Evolutionary conservation across 2,113 vertebrate species (phyloP).

Genomic region (Clarias magur): DNA sequence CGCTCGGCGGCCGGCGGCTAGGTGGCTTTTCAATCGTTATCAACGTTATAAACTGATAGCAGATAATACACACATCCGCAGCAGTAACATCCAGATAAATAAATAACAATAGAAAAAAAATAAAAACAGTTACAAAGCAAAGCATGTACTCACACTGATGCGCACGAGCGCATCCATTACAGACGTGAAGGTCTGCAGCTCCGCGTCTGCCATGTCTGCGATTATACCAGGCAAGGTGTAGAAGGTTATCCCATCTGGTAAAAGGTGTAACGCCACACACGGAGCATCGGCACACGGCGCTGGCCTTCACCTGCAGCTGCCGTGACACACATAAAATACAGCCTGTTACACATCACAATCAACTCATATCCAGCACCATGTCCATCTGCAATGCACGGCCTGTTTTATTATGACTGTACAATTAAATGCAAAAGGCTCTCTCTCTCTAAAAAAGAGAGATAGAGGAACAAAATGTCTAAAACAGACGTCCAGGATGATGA

Average conservation of each 20-base stretch:
- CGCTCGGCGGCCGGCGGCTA: background rate
- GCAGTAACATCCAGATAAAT: background rate
- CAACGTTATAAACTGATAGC: background rate
- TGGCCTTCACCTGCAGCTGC: conserved; percentile 1
- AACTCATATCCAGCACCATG: background rate
- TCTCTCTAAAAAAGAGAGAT: background rate
- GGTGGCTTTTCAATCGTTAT: background rate
- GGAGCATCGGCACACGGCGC: background rate
- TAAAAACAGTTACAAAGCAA: background rate
- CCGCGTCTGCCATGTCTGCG: conserved; percentile 82
- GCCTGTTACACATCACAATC: background rate
- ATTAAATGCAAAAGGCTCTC: background rate
- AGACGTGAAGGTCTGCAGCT: conserved; percentile 87
- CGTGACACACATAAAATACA: background rate
- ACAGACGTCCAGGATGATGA: conserved; percentile 27
- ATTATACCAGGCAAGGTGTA: background rate
- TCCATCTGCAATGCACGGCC: no score
- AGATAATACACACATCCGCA: background rate
- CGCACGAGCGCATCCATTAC: conserved; percentile 92
- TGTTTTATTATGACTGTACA: background rate
- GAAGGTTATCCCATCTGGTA: background rate
- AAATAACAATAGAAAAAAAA: background rate
- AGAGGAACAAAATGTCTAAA: background rate
- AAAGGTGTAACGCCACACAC: background rate
- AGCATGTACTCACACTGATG: conserved; percentile 82